Percentiles rank a stretch among this genome's conserved stretches.
Evolutionary conservation across 2,797 vertebrate species (phyloP).

Genomic region (Gallinago nigripennis): DNA sequence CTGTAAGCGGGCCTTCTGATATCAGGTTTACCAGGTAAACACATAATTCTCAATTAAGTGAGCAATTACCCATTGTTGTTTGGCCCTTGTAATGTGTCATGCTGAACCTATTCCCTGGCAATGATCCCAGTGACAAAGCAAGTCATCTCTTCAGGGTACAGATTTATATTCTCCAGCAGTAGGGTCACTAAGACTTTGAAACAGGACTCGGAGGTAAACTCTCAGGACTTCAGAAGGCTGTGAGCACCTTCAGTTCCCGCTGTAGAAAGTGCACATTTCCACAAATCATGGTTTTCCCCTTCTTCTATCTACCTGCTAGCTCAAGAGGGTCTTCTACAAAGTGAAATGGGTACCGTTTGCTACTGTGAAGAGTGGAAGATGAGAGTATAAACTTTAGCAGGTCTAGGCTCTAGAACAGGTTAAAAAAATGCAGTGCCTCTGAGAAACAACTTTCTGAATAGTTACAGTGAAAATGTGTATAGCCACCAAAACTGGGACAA

Average conservation of each 20-base stretch:
- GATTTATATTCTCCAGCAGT: constrained; percentile 7
- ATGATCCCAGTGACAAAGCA: constrained; percentile 23
- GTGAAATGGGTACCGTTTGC: background rate
- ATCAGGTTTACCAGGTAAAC: constrained; percentile 29
- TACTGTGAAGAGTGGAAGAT: background rate
- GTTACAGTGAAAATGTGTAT: background rate
- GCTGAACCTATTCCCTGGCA: constrained; percentile 53
- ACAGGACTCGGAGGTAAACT: background rate
- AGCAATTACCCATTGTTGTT: constrained; percentile 53
- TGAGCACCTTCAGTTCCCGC: background rate
- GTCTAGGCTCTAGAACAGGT: background rate
- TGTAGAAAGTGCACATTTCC: background rate
- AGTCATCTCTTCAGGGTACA: background rate
- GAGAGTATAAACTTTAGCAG: background rate
- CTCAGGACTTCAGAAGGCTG: background rate
- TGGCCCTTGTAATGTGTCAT: background rate
- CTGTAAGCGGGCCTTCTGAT: background rate
- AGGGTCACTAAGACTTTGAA: constrained; percentile 2
- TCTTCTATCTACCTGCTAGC: background rate
- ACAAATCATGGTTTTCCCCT: background rate
- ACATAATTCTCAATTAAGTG: constrained; percentile 61
- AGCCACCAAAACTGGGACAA: background rate
- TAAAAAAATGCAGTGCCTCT: background rate
- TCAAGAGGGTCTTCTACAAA: background rate
- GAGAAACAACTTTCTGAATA: background rate